phyloP scores from a whole-genome alignment of 2,113 vertebrate genomes.

The Acanthochromis polyacanthus region DNA sequence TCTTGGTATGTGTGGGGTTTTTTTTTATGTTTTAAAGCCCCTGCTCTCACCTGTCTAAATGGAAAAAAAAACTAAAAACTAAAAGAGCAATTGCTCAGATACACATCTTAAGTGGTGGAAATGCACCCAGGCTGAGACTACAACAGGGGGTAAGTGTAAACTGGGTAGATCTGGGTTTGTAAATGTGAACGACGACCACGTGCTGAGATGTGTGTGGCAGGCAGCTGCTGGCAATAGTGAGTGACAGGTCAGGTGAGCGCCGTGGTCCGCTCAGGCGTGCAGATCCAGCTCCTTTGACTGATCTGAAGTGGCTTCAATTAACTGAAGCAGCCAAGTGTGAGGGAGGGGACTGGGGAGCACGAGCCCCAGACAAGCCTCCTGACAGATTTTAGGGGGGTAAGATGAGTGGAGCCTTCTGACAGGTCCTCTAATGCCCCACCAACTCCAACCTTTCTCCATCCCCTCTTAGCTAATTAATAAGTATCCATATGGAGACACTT shows the following conservation, averaged over 20 bases:
- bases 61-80: too few species aligned
- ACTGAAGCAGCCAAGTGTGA: slow-evolving; percentile 75
- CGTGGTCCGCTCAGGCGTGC: slow-evolving; percentile 49
- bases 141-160: not conserved
- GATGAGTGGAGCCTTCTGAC: slow-evolving; percentile 52
- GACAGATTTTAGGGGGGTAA: slow-evolving; percentile 52
- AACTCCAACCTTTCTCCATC: slow-evolving; percentile 57
- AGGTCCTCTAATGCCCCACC: slow-evolving; percentile 59
- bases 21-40: not conserved
- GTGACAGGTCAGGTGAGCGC: slow-evolving; percentile 72
- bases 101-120: not conserved
- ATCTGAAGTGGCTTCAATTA: slow-evolving; percentile 80
- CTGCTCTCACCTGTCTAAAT: not conserved
- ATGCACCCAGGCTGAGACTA: not conserved
- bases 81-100: not conserved
- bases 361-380: slow-evolving; percentile 46
- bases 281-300: slow-evolving; percentile 65
- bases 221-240: slow-evolving; percentile 36
- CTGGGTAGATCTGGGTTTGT: not conserved
- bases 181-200: not conserved
- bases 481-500: slow-evolving; percentile 65
- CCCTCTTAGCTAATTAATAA: slow-evolving; percentile 73
- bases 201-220: slow-evolving; percentile 18
- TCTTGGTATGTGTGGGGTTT: not conserved
- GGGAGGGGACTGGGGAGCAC: slow-evolving; percentile 50